These are phyloP conservation scores for Notothenia rossii DNA, from an alignment of 2,113 vertebrate genomes.

Conservation along the genomic window DNA sequence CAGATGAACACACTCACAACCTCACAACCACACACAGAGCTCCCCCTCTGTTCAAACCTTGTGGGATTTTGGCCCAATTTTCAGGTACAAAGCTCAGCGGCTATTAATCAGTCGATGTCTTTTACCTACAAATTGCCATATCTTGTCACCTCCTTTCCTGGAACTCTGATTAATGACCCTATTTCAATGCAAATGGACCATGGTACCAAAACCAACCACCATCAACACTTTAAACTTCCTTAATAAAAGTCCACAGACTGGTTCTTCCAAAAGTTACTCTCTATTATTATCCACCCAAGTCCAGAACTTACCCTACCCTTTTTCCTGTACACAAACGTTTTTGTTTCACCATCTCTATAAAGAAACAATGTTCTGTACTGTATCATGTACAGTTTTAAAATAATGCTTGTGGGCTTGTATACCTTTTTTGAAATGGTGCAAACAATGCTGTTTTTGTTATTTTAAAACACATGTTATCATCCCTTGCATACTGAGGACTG, in stretches of 20 bases:
- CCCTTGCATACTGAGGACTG: constrained; percentile 16
- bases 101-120: constrained; percentile 42
- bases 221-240: not conserved
- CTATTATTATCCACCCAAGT: not conserved
- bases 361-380: not conserved
- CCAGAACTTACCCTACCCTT: not conserved
- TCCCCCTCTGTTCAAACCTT: constrained; percentile 19
- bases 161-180: constrained; percentile 38
- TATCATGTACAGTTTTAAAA: not conserved
- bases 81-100: constrained; percentile 16
- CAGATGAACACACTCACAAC: constrained; percentile 5
- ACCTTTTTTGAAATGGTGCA: not conserved
- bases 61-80: constrained; percentile 39
- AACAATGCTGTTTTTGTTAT: not conserved
- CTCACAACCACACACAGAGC: constrained; percentile 4
- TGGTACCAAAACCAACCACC: not conserved
- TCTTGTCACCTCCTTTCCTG: constrained; percentile 27
- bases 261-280: not conserved
- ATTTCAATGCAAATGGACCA: constrained; percentile 53
- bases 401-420: not conserved
- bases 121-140: constrained; percentile 31
- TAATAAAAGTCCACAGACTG: not conserved
- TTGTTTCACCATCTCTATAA: not conserved
- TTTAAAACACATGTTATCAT: not conserved
- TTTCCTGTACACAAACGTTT: not conserved